phyloP scores from a whole-genome alignment of 2,888 invertebrate species.

The Ennomos erosarius region DNA sequence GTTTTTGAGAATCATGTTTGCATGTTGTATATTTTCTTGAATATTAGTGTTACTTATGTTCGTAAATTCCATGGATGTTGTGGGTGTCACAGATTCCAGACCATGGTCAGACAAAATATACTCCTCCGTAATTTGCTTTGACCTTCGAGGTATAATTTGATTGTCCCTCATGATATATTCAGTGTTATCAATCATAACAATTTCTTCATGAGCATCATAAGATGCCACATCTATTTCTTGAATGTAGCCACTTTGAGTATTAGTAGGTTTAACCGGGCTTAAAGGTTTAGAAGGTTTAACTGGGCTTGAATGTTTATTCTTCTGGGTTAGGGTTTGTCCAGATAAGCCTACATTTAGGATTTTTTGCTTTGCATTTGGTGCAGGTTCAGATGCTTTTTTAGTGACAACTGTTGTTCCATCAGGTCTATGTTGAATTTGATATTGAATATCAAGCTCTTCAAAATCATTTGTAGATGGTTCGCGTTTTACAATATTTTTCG shows the following conservation, averaged over 20 bases:
- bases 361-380: conserved; percentile 62
- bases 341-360: conserved; percentile 68
- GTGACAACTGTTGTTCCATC: conserved; percentile 79
- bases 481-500: conserved; percentile 50
- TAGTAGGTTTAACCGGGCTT: conserved; percentile 36
- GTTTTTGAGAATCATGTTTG: conserved; percentile 66
- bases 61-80: conserved; percentile 63
- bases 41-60: conserved; percentile 52
- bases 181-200: conserved; percentile 85
- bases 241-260: conserved; percentile 52
- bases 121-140: conserved; percentile 49
- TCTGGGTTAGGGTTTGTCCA: conserved; percentile 44
- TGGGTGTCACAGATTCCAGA: conserved; percentile 49
- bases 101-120: conserved; percentile 59
- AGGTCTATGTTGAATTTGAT: conserved; percentile 65
- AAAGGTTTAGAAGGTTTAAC: conserved; percentile 36
- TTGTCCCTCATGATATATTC: conserved; percentile 83
- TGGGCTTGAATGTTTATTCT: conserved; percentile 31
- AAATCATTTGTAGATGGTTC: conserved; percentile 64
- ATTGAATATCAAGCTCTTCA: conserved; percentile 64
- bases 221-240: conserved; percentile 50
- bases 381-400: conserved; percentile 56
- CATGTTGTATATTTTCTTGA: conserved; percentile 48
- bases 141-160: conserved; percentile 64
- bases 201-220: conserved; percentile 56